Conservation (phyloP, 1,140 invertebrate species). For the Metopolophium dirhodum region DNA sequence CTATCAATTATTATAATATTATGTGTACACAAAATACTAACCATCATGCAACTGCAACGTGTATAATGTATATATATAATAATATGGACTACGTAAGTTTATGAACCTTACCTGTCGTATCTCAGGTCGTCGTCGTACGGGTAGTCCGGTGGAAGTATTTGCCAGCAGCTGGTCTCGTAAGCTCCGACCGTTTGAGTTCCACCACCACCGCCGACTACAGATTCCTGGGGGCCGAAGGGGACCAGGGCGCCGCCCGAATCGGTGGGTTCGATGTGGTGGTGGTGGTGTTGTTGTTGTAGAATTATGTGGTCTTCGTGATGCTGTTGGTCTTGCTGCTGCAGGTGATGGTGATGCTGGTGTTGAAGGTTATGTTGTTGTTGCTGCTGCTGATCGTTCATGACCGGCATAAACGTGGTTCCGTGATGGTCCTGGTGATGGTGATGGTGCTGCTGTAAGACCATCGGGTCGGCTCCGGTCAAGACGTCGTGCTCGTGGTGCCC, state of each 20-base stretch:
- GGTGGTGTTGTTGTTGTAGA: not conserved
- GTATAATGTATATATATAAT: no score
- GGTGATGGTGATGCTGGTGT: not conserved
- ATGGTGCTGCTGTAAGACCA: constrained; percentile 43
- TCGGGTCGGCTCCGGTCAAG: constrained; percentile 31
- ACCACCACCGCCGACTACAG: not conserved
- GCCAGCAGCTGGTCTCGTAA: constrained; percentile 54
- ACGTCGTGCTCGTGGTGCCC: constrained; percentile 38
- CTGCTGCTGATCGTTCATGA: not conserved
- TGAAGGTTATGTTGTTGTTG: not conserved
- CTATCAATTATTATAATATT: not conserved
- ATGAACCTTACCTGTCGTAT: constrained; percentile 37
- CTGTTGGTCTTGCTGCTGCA: not conserved
- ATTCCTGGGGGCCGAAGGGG: not conserved
- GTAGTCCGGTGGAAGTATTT: constrained; percentile 52
- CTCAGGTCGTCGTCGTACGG: constrained; percentile 57
- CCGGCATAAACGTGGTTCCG: constrained; percentile 24
- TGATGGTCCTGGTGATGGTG: constrained; percentile 27
- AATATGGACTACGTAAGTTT: not conserved
- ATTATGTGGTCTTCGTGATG: not conserved
- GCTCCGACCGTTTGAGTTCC: not conserved
- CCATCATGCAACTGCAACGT: no score
- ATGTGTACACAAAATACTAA: no score
- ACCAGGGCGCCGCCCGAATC: not conserved
- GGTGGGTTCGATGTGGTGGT: not conserved